phyloP scores from a whole-genome alignment of 2,888 invertebrate species.

The Mesorhabditis belari region DNA sequence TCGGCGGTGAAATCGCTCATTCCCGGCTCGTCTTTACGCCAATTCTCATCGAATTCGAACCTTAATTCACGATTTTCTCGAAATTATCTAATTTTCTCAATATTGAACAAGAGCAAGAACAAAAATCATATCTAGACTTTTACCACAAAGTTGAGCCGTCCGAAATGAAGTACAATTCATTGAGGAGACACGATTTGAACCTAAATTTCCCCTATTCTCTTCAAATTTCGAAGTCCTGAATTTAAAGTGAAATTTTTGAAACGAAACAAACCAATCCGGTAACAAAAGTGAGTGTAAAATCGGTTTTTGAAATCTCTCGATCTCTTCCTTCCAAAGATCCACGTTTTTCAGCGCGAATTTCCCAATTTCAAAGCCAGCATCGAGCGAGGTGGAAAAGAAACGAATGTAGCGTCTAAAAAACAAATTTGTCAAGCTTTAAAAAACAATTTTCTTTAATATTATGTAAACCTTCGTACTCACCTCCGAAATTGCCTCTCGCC shows the following conservation, averaged over 20 bases:
- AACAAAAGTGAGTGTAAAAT: conserved; percentile 65
- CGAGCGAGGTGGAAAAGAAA: conserved; percentile 65
- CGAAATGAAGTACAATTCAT: conserved; percentile 81
- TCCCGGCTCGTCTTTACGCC: conserved; percentile 18
- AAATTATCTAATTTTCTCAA: too few relatives aligned
- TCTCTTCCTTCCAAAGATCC: conserved; percentile 71
- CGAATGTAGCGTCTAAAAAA: conserved; percentile 65
- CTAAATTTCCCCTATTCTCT: too few relatives aligned
- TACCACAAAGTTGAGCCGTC: conserved; percentile 88
- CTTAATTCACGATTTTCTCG: too few relatives aligned
- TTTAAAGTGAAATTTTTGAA: background rate
- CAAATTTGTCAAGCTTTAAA: background rate
- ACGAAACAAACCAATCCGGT: conserved; percentile 71
- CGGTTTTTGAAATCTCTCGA: conserved; percentile 76
- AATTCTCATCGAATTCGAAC: conserved; percentile 56
- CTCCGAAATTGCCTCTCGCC: conserved; percentile 11
- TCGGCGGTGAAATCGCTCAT: conserved; percentile 21
- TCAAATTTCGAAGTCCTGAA: too few relatives aligned
- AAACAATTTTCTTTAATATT: background rate
- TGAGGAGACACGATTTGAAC: conserved; percentile 76
- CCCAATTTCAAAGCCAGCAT: conserved; percentile 69
- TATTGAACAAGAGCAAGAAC: too few relatives aligned
- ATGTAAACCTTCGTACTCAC: background rate
- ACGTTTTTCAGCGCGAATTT: conserved; percentile 66
- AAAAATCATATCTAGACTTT: too few relatives aligned